Evolutionary conservation across 2,888 invertebrate genomes (phyloP).

Genomic region (Amblyjoppa fuscipennis): DNA sequence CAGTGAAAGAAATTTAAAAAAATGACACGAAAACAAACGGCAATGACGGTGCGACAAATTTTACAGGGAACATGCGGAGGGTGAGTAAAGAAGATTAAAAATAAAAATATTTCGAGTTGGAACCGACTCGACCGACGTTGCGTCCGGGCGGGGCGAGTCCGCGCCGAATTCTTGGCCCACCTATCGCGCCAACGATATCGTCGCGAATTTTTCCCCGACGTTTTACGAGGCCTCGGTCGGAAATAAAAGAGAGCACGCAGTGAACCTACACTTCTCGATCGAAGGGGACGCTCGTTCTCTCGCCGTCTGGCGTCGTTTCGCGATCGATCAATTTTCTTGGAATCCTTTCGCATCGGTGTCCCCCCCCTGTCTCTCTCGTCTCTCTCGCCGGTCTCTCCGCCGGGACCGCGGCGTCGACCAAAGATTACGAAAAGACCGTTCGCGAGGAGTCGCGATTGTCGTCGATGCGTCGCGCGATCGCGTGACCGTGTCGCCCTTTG

Average conservation of each 20-base stretch:
- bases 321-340: slow-evolving; percentile 68
- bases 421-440: slow-evolving; percentile 54
- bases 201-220: slow-evolving; percentile 71
- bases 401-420: slow-evolving; percentile 22
- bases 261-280: slow-evolving; percentile 45
- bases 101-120: slow-evolving; percentile 14
- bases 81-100: not conserved
- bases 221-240: slow-evolving; percentile 66
- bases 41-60: not conserved
- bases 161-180: slow-evolving; percentile 68
- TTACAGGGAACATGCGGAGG: not conserved
- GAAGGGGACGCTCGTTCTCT: slow-evolving; percentile 28
- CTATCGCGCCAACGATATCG: slow-evolving; percentile 74
- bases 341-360: slow-evolving; percentile 30
- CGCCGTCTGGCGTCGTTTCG: slow-evolving; percentile 47
- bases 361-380: slow-evolving; percentile 22
- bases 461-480: slow-evolving; percentile 55
- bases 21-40: not conserved
- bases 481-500: slow-evolving; percentile 57
- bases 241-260: slow-evolving; percentile 33
- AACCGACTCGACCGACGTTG: slow-evolving; percentile 34
- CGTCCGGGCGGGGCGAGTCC: slow-evolving; percentile 14
- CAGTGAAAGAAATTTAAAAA: not conserved
- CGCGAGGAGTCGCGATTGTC: slow-evolving; percentile 41
- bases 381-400: not conserved